A percentile compares a stretch with the other conserved stretches of the same genome.
Evolutionary conservation across 1,140 invertebrate species (phyloP).

Genomic region (Anagrus nilaparvatae): DNA sequence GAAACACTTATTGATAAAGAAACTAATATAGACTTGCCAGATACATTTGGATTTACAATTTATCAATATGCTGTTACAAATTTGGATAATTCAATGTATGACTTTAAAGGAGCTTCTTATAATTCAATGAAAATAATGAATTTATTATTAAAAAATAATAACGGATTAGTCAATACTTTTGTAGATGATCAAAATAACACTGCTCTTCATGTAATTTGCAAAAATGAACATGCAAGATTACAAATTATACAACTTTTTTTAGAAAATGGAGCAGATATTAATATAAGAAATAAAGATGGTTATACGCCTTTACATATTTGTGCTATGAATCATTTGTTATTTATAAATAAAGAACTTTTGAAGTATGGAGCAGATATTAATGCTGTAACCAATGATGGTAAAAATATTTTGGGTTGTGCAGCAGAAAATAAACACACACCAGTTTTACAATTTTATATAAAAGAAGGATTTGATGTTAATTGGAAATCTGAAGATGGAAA

Average conservation of each 20-base stretch:
- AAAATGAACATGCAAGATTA: constrained; percentile 4
- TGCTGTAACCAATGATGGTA: neutral
- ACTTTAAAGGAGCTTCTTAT: neutral
- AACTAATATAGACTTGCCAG: neutral
- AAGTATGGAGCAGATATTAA: constrained; percentile 2
- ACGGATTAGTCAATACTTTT: neutral
- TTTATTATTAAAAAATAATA: constrained; percentile 1
- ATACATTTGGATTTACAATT: neutral
- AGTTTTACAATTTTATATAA: neutral
- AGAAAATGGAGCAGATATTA: neutral
- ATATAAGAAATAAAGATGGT: neutral
- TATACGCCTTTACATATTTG: constrained; percentile 1
- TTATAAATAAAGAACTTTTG: neutral
- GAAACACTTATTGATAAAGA: neutral
- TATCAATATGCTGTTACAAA: constrained; percentile 2
- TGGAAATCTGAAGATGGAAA: neutral
- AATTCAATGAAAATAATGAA: neutral
- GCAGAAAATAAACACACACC: neutral
- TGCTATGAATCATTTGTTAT: constrained; percentile 1
- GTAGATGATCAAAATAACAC: neutral
- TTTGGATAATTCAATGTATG: neutral
- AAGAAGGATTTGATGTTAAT: neutral
- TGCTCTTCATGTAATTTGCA: constrained; percentile 1
- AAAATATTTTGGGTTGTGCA: neutral
- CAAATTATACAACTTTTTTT: constrained; percentile 2